A percentile compares a stretch with the other conserved stretches of the same genome.
Evolutionary conservation across 2,888 invertebrate species (phyloP).

Genomic region (Hermaeophaga mercurialis): DNA sequence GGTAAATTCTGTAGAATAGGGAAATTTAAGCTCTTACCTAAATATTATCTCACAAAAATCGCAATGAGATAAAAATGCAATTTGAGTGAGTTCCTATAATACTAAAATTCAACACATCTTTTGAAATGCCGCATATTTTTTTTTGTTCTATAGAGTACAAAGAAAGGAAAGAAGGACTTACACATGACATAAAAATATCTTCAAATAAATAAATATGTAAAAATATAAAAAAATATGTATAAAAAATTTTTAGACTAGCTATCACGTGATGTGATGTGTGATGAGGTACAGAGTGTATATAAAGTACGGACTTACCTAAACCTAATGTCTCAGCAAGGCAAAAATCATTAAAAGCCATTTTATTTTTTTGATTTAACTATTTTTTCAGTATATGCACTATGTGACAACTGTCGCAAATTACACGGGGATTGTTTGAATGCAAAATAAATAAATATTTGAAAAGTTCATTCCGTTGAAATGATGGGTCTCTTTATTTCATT

Average conservation of each 20-base stretch:
- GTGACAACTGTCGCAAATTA: no score
- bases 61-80: constrained; percentile 27
- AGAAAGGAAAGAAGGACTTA: constrained; percentile 43
- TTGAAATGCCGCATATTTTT: constrained; percentile 34
- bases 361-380: no score
- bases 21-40: not conserved
- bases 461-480: no score
- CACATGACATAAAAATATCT: constrained; percentile 25
- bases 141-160: constrained; percentile 13
- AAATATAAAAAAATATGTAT: constrained; percentile 44
- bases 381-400: no score
- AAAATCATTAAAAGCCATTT: constrained; percentile 21
- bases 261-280: constrained; percentile 43
- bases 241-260: constrained; percentile 49
- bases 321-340: constrained; percentile 24
- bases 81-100: constrained; percentile 33
- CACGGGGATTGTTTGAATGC: no score
- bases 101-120: constrained; percentile 35
- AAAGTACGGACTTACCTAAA: constrained; percentile 27
- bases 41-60: constrained; percentile 24
- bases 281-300: constrained; percentile 43
- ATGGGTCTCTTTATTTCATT: no score
- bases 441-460: no score
- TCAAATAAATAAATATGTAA: constrained; percentile 43
- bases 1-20: not conserved